Conservation (phyloP, 2,113 vertebrate species). For the Amphiprion ocellaris region DNA sequence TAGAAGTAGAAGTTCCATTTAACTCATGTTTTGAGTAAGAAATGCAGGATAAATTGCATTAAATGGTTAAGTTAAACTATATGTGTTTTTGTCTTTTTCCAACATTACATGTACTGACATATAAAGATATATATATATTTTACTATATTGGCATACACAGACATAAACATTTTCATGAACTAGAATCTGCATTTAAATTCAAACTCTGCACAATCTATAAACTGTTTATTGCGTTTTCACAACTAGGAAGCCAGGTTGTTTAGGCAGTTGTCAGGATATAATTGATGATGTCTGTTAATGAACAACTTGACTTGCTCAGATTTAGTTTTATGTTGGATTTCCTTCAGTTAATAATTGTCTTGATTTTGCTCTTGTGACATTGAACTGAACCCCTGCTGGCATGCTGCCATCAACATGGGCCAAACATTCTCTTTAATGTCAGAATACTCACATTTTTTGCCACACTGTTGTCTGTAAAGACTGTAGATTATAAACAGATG, state of each 20-base stretch:
- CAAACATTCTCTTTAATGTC: conserved; percentile 13
- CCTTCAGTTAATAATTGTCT: conserved; percentile 69
- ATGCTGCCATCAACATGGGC: conserved; percentile 21
- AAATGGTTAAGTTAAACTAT: too few relatives aligned
- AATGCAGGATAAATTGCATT: background rate
- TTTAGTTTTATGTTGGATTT: conserved; percentile 41
- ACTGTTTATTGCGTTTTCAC: conserved; percentile 3
- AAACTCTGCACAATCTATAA: background rate
- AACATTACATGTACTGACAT: background rate
- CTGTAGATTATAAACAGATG: background rate
- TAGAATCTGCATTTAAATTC: conserved; percentile 5
- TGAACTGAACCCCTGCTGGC: conserved; percentile 45
- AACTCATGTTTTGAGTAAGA: background rate
- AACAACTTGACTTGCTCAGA: conserved; percentile 76
- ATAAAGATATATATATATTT: background rate
- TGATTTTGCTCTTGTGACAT: conserved; percentile 41
- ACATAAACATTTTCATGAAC: background rate
- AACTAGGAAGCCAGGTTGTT: conserved; percentile 34
- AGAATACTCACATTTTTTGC: background rate
- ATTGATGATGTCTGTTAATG: conserved; percentile 76
- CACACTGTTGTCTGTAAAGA: background rate
- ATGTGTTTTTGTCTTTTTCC: too few relatives aligned
- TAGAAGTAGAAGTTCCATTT: background rate
- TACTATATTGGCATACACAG: background rate
- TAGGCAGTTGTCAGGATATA: conserved; percentile 58